Base-by-base conservation (phyloP, 1,140 invertebrate species). In the Wasmannia auropunctata region DNA sequence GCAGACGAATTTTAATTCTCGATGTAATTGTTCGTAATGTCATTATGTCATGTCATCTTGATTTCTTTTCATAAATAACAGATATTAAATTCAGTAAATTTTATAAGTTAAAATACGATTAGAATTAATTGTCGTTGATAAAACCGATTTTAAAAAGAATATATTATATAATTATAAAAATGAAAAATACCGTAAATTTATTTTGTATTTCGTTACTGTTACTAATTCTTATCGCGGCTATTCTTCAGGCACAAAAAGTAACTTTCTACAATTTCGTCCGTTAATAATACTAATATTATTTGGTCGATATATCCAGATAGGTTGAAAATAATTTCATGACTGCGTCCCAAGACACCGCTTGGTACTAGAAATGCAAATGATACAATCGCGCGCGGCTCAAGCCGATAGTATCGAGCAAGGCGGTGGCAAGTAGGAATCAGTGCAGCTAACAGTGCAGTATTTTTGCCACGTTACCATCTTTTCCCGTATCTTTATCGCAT, bases 391-490 rank as follows among this genome's bases (percentile, higher is more conserved):
- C 74, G 37, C 34, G 65, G 67, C 28, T 74, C 56, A 74, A 70
- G 31, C 49, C 72, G 58, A 89, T 85, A 88, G 72, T 72, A 70
- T 88, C 86, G 74, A 67, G 49, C 28, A 86, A 79, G 81, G 51
- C 65, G 65, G 54, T 67, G 58, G 43, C 62, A 34, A 85, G 65
- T 49, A 58, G 51, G 60, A 88, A 85, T 89, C 88, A 69, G 74
- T 46, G 43, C 43, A 46, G 43, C 43, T 46, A 46, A 46, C 43
- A 46, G 43, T 67, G 34, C 34, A 75, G 88, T 89, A 86, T 89
- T 89, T 89, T 89, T 76, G 76, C 84, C 49, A 72, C 31, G 62
- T 81, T 80, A 80, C 34, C 75, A 34, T 77, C 72, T 19, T 46
- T 51, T 16, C 40, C 16, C 56, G 31, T 86, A 75, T 88, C 72